Evolutionary conservation across 2,797 vertebrate genomes (phyloP).

Genomic region (Sebastes dallii): DNA sequence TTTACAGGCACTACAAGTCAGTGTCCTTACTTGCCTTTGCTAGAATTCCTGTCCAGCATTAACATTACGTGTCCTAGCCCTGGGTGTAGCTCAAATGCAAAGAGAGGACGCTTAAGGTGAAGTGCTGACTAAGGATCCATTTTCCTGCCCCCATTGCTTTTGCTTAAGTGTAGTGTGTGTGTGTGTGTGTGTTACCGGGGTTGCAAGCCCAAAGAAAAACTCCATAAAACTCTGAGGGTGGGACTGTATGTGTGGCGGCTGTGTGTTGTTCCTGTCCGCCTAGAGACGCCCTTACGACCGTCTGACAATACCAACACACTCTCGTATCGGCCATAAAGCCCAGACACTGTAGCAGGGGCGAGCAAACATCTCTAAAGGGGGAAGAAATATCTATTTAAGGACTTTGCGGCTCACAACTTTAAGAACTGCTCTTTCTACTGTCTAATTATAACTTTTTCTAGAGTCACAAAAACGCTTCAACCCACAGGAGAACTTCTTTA

Average conservation of each 20-base stretch:
- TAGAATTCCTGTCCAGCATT: neutral
- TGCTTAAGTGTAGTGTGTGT: neutral
- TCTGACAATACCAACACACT: constrained; percentile 23
- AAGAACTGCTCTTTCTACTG: neutral
- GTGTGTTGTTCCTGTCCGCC: constrained; percentile 41
- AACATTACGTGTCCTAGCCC: neutral
- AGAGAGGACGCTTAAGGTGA: constrained; percentile 28
- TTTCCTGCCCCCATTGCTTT: constrained; percentile 44
- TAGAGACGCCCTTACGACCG: constrained; percentile 32
- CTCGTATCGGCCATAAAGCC: constrained; percentile 9
- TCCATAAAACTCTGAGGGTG: constrained; percentile 55
- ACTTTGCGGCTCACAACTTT: constrained; percentile 21
- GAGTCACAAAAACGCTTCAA: neutral
- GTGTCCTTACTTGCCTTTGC: neutral
- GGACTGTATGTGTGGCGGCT: constrained; percentile 39
- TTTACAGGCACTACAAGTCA: neutral
- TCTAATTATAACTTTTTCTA: constrained; percentile 15
- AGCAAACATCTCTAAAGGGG: constrained; percentile 25
- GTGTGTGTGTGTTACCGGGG: constrained; percentile 7
- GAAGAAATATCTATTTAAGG: constrained; percentile 49
- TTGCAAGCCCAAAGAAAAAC: constrained; percentile 52
- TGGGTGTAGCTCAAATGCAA: neutral
- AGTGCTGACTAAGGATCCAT: constrained; percentile 56
- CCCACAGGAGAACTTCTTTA: neutral
- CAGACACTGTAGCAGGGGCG: neutral